A percentile compares a stretch with the other conserved stretches of the same genome.
Evolutionary conservation across 1,140 invertebrate genomes (phyloP).

Genomic region (Liolophura sinensis): DNA sequence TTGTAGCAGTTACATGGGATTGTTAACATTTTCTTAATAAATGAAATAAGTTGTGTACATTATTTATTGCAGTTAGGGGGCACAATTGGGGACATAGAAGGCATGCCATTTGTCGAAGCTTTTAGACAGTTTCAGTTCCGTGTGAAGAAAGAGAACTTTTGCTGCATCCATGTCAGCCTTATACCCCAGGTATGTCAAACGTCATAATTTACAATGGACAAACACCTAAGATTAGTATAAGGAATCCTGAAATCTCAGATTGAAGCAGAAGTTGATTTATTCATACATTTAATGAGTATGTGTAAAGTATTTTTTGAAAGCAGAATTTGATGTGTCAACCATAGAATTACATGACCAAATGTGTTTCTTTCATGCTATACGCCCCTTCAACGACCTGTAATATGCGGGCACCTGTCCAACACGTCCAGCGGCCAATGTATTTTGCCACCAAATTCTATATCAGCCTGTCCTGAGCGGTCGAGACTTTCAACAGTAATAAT

Average conservation of each 20-base stretch:
- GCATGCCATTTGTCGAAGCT: conserved; percentile 99
- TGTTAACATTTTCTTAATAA: conserved; percentile 70
- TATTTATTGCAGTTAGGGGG: conserved; percentile 76
- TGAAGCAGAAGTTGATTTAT: not conserved
- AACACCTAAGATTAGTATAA: not conserved
- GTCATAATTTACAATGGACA: not conserved
- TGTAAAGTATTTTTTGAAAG: not conserved
- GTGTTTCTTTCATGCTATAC: too few relatives aligned
- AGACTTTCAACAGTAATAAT: too few relatives aligned
- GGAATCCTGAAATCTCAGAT: not conserved
- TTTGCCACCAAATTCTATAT: too few relatives aligned
- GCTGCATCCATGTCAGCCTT: conserved; percentile 93
- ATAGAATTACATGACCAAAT: too few relatives aligned
- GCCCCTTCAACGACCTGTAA: too few relatives aligned
- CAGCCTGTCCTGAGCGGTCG: too few relatives aligned
- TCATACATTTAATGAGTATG: not conserved
- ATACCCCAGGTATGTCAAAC: conserved; percentile 75
- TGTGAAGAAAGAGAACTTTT: conserved; percentile 90
- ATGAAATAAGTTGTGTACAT: not conserved
- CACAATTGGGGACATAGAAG: conserved; percentile 98
- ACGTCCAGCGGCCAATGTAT: too few relatives aligned
- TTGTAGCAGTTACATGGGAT: not conserved
- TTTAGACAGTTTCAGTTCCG: conserved; percentile 96
- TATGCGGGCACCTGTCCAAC: too few relatives aligned
- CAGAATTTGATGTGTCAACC: too few relatives aligned